phyloP scores from a whole-genome alignment of 2,888 invertebrate genomes.

The Diogma glabrata region DNA sequence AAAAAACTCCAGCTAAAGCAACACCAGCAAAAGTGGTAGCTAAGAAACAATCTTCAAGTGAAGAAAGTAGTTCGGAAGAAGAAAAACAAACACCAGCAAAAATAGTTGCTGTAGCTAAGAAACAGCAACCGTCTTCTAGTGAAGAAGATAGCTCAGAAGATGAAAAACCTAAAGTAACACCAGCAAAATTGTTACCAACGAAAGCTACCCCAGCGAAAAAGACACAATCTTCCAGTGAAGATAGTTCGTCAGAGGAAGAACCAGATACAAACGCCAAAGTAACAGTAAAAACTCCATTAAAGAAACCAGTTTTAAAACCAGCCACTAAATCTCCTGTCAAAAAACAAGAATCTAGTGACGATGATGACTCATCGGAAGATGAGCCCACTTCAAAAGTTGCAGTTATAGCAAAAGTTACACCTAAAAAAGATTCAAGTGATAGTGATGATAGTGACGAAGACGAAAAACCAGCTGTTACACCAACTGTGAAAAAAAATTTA shows the following conservation, averaged over 20 bases:
- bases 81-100: slow-evolving; percentile 26
- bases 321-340: slow-evolving; percentile 22
- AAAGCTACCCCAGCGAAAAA: slow-evolving; percentile 28
- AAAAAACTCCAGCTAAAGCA: slow-evolving; percentile 1
- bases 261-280: no score
- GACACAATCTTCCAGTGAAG: slow-evolving; percentile 33
- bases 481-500: slow-evolving; percentile 17
- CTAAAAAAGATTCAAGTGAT: slow-evolving; percentile 34
- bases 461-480: slow-evolving; percentile 19
- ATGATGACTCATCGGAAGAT: slow-evolving; percentile 6
- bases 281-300: slow-evolving; percentile 16
- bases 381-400: slow-evolving; percentile 19
- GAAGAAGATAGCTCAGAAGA: slow-evolving; percentile 27
- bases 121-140: slow-evolving; percentile 27
- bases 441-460: slow-evolving; percentile 20
- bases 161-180: slow-evolving; percentile 13
- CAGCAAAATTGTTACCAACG: slow-evolving; percentile 12
- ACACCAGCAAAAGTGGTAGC: slow-evolving; percentile 19
- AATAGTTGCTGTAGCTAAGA: not conserved
- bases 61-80: slow-evolving; percentile 26
- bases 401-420: slow-evolving; percentile 25
- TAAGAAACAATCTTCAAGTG: slow-evolving; percentile 27
- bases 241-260: slow-evolving; percentile 25
- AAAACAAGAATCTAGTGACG: slow-evolving; percentile 29
- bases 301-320: slow-evolving; percentile 18